Percentiles rank a stretch among this genome's conserved stretches.
These are phyloP conservation scores for Lasioglossum calceatum DNA, from an alignment of 2,888 invertebrate genomes.

Conservation along the genomic window DNA sequence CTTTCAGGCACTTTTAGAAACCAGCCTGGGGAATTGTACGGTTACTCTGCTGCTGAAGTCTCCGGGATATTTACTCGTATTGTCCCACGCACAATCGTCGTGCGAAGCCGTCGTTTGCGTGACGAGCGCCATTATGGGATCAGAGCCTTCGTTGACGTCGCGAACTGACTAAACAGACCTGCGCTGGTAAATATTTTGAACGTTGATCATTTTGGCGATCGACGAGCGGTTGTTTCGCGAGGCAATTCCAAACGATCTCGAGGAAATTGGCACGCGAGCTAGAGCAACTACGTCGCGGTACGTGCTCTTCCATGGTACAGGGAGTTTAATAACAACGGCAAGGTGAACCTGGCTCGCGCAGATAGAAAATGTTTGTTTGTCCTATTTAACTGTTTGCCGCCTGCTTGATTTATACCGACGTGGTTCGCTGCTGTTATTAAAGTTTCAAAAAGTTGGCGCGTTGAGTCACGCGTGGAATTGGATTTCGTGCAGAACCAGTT, in stretches of 20 bases:
- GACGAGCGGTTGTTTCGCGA: background rate
- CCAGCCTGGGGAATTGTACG: constrained; percentile 46
- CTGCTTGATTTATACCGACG: background rate
- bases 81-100: constrained; percentile 10
- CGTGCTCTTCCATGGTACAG: background rate
- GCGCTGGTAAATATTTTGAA: constrained; percentile 5
- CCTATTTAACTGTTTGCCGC: background rate
- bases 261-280: constrained; percentile 9
- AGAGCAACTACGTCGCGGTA: background rate
- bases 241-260: constrained; percentile 15
- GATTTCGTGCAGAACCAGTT: background rate
- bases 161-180: constrained; percentile 7
- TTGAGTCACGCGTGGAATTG: background rate
- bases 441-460: background rate
- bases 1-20: constrained; percentile 40
- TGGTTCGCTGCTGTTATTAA: background rate
- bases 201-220: background rate
- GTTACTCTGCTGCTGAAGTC: constrained; percentile 32
- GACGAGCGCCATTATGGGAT: constrained; percentile 20
- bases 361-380: background rate
- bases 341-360: background rate
- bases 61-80: constrained; percentile 28
- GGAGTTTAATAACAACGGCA: background rate
- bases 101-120: constrained; percentile 41
- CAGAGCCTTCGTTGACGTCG: background rate